Conservation (phyloP, 2,113 vertebrate genomes). For the Puffinus mauretanicus region DNA sequence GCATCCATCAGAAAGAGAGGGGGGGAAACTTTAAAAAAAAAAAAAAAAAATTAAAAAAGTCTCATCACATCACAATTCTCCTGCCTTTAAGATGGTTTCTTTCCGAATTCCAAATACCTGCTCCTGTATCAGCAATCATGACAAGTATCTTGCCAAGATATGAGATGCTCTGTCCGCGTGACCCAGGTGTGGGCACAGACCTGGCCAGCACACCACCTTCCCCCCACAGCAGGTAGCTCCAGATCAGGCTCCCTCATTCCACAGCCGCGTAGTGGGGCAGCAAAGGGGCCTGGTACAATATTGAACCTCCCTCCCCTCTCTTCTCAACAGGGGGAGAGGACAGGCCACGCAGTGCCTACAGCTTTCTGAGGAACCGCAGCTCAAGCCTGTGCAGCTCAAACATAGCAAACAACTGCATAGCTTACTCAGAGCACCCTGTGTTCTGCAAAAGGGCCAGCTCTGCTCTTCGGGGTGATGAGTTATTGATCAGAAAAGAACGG, state of each 20-base stretch:
- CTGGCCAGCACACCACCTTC: neutral
- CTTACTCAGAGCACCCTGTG: neutral
- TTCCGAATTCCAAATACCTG: neutral
- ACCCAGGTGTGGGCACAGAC: neutral
- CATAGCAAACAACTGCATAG: neutral
- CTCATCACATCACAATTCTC: neutral
- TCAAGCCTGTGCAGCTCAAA: neutral
- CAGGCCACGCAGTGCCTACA: neutral
- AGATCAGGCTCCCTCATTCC: neutral
- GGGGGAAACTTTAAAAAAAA: neutral
- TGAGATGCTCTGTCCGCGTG: fast-evolving
- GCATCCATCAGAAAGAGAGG: neutral
- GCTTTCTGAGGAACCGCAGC: neutral
- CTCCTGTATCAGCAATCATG: neutral
- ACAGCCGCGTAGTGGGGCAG: neutral
- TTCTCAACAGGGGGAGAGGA: neutral
- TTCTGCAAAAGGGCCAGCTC: neutral
- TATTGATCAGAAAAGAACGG: neutral
- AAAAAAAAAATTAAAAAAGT: neutral
- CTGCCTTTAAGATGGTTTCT: neutral
- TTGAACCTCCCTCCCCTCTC: neutral
- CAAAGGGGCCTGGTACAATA: neutral
- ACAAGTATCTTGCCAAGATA: neutral
- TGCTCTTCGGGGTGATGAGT: neutral
- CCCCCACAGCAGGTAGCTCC: neutral